Evolutionary conservation across 2,888 invertebrate species (phyloP).

Genomic region (Diploptera punctata): DNA sequence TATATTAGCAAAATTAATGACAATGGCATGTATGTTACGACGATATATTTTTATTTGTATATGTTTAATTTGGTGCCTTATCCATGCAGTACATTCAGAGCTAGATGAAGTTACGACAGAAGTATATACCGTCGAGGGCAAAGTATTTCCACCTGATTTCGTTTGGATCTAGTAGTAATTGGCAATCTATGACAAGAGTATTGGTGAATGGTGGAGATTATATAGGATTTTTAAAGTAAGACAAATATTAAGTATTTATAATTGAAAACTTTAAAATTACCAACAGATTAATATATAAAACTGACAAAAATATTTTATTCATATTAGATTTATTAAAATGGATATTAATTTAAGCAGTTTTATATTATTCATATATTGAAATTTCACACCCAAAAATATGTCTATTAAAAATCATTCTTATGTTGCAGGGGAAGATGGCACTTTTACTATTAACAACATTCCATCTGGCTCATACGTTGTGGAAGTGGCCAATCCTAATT

Average conservation of each 20-base stretch:
- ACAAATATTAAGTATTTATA: too few relatives aligned
- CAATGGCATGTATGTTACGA: too few relatives aligned
- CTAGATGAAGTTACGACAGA: slow-evolving; percentile 61
- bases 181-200: slow-evolving; percentile 79
- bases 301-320: too few relatives aligned
- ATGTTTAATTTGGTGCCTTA: not conserved
- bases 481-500: slow-evolving; percentile 90
- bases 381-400: slow-evolving; percentile 10
- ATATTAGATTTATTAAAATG: not conserved
- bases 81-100: not conserved
- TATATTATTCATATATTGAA: not conserved
- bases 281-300: too few relatives aligned
- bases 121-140: slow-evolving; percentile 79
- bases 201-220: slow-evolving; percentile 90
- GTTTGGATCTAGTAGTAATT: slow-evolving; percentile 61
- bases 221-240: slow-evolving; percentile 77
- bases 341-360: not conserved
- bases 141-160: slow-evolving; percentile 75
- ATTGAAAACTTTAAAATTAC: too few relatives aligned
- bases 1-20: too few relatives aligned
- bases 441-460: slow-evolving; percentile 86
- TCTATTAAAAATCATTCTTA: slow-evolving; percentile 38
- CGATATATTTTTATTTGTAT: too few relatives aligned
- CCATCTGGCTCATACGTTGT: slow-evolving; percentile 93
- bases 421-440: slow-evolving; percentile 80